Evolutionary conservation across 2,113 vertebrate genomes (phyloP).

Genomic region (Saguinus imperator): DNA sequence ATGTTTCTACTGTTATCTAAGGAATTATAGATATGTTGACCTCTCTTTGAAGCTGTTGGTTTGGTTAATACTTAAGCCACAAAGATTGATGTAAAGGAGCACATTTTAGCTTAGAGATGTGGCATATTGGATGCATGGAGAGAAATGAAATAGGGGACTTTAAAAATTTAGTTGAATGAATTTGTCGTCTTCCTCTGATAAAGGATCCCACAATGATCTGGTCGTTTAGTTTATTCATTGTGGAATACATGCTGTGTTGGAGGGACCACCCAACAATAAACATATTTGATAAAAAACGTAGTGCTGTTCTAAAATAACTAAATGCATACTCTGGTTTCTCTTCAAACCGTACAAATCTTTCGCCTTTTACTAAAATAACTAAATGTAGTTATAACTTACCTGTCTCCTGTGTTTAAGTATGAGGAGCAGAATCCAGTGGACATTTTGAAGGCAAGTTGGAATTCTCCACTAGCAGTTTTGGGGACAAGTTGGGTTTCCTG

Average conservation of each 20-base stretch:
- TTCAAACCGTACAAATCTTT: too few relatives aligned
- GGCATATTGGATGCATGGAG: background rate
- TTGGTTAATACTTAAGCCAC: constrained; percentile 13
- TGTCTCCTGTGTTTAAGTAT: background rate
- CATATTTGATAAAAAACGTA: background rate
- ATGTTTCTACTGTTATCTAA: background rate
- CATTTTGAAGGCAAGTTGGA: background rate
- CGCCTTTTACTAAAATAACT: background rate
- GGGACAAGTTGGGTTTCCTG: background rate
- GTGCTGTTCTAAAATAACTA: background rate
- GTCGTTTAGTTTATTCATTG: background rate
- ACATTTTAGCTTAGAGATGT: background rate
- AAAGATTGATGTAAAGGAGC: background rate
- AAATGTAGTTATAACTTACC: background rate
- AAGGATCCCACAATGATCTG: background rate
- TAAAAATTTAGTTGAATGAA: background rate
- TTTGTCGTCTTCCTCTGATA: background rate
- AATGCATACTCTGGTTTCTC: too few relatives aligned
- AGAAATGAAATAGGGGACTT: background rate
- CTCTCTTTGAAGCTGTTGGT: constrained; percentile 19
- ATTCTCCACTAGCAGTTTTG: background rate
- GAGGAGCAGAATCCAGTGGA: background rate
- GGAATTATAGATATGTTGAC: background rate
- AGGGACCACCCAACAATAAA: background rate
- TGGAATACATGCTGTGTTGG: background rate